Evolutionary conservation across 2,113 vertebrate species (phyloP).

Genomic region (Ranitomeya variabilis): DNA sequence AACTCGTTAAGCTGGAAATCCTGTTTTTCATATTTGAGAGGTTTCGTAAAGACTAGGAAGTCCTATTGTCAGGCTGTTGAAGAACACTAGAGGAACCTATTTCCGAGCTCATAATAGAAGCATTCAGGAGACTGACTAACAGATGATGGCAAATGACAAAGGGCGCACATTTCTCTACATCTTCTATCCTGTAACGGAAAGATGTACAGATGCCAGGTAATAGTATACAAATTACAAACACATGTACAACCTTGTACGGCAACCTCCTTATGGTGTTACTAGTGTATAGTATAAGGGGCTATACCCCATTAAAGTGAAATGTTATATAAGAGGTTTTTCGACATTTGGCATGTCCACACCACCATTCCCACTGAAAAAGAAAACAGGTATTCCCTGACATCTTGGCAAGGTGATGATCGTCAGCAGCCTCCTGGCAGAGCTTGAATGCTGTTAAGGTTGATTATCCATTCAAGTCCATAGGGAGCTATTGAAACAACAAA

Average conservation of each 20-base stretch:
- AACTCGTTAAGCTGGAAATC: slow-evolving; percentile 43
- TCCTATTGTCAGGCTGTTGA: slow-evolving; percentile 34
- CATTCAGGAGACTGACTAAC: background rate
- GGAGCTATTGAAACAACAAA: background rate
- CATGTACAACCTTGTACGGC: background rate
- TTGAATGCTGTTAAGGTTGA: background rate
- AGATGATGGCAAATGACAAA: background rate
- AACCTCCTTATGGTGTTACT: background rate
- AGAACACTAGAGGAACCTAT: slow-evolving; percentile 29
- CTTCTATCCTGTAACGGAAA: background rate
- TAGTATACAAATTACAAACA: background rate
- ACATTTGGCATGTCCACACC: background rate
- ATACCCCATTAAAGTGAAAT: background rate
- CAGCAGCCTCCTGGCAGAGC: background rate
- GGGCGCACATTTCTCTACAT: background rate
- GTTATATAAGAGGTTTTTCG: background rate
- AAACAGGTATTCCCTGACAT: background rate
- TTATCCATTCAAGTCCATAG: background rate
- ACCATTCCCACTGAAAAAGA: background rate
- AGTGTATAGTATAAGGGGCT: background rate
- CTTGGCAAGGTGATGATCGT: background rate
- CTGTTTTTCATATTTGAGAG: slow-evolving; percentile 37
- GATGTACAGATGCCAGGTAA: background rate
- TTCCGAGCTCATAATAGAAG: slow-evolving; percentile 34
- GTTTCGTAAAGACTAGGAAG: slow-evolving; percentile 35